Conservation (phyloP, 2,113 vertebrate species). For the Nannospalax galili region DNA sequence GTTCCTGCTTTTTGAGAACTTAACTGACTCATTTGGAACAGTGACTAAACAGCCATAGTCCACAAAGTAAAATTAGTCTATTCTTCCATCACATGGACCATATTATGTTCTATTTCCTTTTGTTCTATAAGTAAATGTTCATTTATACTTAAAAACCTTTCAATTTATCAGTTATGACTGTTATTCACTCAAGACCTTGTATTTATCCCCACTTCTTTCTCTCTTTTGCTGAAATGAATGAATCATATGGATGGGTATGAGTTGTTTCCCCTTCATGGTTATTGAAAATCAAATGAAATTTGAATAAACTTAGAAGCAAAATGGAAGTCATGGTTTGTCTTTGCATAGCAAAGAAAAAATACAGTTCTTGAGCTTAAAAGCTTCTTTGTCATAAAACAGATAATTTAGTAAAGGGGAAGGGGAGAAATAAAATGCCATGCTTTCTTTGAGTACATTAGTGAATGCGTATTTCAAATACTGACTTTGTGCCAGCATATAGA, state of each 20-base stretch:
- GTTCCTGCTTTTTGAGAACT: not conserved
- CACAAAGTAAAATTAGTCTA: not conserved
- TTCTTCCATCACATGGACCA: not conserved
- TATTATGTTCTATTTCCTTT: not conserved
- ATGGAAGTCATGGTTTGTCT: conserved; percentile 25
- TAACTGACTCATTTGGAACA: not conserved
- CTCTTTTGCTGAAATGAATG: not conserved
- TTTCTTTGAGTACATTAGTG: not conserved
- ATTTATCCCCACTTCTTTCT: not conserved
- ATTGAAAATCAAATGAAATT: conserved; percentile 45
- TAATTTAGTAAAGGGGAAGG: not conserved
- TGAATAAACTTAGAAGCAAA: conserved; percentile 50
- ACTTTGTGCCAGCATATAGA: not conserved
- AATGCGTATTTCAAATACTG: not conserved
- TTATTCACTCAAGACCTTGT: not conserved
- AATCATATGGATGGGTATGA: not conserved
- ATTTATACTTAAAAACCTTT: not conserved
- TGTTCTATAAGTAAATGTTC: not conserved
- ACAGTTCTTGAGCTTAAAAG: not conserved
- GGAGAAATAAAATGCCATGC: not conserved
- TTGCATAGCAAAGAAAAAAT: not conserved
- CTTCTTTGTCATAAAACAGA: not conserved
- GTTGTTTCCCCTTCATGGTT: not conserved
- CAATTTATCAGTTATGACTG: not conserved
- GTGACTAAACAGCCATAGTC: not conserved